phyloP scores from a whole-genome alignment of 2,113 vertebrate species.

The Poecilia latipinna region DNA sequence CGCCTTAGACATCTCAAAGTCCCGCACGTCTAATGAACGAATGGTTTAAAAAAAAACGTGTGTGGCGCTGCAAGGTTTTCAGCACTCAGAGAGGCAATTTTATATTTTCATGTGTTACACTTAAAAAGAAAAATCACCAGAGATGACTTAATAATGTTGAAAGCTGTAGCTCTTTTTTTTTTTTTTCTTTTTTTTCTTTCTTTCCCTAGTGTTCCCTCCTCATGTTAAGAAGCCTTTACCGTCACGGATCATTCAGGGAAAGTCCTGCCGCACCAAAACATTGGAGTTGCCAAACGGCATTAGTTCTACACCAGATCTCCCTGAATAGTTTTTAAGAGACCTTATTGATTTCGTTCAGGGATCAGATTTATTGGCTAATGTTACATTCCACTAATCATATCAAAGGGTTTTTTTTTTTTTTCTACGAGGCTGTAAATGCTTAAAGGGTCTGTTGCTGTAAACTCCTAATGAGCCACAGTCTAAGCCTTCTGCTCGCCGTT shows the following conservation, averaged over 20 bases:
- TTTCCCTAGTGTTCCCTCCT: background rate
- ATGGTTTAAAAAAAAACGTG: no score
- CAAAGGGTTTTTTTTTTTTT: slow-evolving; percentile 42
- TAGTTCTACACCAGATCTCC: slow-evolving; percentile 32
- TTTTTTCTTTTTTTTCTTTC: background rate
- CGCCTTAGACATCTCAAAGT: background rate
- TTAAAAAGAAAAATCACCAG: background rate
- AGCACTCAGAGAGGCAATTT: no score
- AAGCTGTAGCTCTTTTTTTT: background rate
- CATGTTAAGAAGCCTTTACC: background rate
- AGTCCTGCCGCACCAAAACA: background rate
- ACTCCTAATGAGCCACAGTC: slow-evolving; percentile 47
- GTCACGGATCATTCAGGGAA: background rate
- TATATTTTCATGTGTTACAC: no score
- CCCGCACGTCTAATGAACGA: no score
- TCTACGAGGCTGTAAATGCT: slow-evolving; percentile 36
- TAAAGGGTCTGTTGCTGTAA: slow-evolving; percentile 27
- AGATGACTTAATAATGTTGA: background rate
- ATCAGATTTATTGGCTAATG: slow-evolving; percentile 62
- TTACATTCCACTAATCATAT: slow-evolving; percentile 80
- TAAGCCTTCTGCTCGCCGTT: slow-evolving; percentile 28
- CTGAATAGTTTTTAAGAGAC: slow-evolving; percentile 39
- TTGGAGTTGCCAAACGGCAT: background rate
- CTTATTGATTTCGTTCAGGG: slow-evolving; percentile 10
- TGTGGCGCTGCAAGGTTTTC: no score